These are phyloP conservation scores for Physella acuta DNA, from an alignment of 1,140 invertebrate species.

Conservation along the genomic window DNA sequence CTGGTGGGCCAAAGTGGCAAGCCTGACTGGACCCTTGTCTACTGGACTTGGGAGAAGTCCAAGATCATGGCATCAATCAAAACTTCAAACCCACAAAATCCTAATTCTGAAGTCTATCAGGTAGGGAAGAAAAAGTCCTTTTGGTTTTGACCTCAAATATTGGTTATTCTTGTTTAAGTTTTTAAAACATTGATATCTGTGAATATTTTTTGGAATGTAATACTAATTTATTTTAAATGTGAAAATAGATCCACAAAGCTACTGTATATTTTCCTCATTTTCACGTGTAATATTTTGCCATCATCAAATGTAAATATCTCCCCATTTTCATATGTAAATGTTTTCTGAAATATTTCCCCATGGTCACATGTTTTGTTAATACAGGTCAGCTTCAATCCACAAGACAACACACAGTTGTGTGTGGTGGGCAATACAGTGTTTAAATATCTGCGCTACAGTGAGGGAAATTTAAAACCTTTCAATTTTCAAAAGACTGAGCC, in stretches of 20 bases:
- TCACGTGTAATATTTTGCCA: too few species aligned
- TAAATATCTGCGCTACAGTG: constrained; percentile 76
- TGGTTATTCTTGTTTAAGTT: too few species aligned
- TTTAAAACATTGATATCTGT: too few species aligned
- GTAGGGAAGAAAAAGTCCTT: constrained; percentile 37
- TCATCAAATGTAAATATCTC: too few species aligned
- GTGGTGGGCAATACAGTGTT: constrained; percentile 74
- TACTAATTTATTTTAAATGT: too few species aligned
- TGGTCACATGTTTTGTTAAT: background rate
- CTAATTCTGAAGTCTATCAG: constrained; percentile 59
- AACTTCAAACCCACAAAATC: constrained; percentile 62
- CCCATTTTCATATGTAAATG: too few species aligned
- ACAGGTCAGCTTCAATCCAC: constrained; percentile 74
- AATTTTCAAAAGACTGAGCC: constrained; percentile 80
- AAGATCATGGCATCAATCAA: constrained; percentile 77
- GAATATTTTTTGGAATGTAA: too few species aligned
- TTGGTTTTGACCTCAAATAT: too few species aligned
- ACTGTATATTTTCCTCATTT: too few species aligned
- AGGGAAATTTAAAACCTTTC: constrained; percentile 78
- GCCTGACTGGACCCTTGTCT: constrained; percentile 78
- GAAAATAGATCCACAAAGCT: too few species aligned
- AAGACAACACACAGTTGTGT: constrained; percentile 74
- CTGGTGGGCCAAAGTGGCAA: constrained; percentile 76
- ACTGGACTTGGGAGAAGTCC: constrained; percentile 82
- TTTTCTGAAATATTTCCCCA: too few species aligned